Base-by-base conservation (phyloP, 2,797 vertebrate species). In the Epinephelus malabaricus region DNA sequence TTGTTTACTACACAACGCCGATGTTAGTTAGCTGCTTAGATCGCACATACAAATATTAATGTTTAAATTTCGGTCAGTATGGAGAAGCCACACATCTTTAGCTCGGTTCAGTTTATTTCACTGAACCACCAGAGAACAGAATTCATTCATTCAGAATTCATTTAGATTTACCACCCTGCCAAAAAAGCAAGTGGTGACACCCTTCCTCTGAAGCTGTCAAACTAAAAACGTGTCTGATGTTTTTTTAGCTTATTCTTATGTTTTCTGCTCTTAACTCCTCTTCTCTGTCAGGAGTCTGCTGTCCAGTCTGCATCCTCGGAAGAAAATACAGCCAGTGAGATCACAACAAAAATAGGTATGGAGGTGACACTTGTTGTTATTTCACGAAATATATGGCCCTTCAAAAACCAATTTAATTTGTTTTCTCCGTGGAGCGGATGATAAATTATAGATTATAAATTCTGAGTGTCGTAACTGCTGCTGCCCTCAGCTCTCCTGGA, bases 301-400 rank as follows among this genome's bases (percentile, higher is more conserved):
- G 81, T 90, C 75, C 90, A 94, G 67, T 73, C 93, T 34, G 78
- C 91, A 45, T 66, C 94, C 27, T 88, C 94, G 50, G 85, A 93
- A 86, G 95, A 96, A 85, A 86, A 94, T 64, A 67, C 46, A 92
- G 79, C 66, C 15, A 91, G 87, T 84, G 94, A 97, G 10, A 92
- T 95, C 78, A 93, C 95, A 81, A 90, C 96, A 75, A 97, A 96
- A 96, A 95, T 98, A 78, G 97, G 98, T 99, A 96, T n/a, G 81
- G 14, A 73, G 21, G 23, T 34, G 34, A n/a, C 40, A 67, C n/a
- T 53, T 49, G 15, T 69, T 30, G 1, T 38, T 58, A 15, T 45
- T 76, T 59, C 4, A 43, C 17, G 47, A n/a, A 47, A 58, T 53
- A 1, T 51, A n/a, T 45, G 2, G 1, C 34, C n/a, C 6, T 63